Percentiles rank a stretch among this genome's conserved stretches.
These are phyloP conservation scores for Monoplex corrugatus DNA, from an alignment of 2,888 invertebrate genomes.

Conservation along the genomic window DNA sequence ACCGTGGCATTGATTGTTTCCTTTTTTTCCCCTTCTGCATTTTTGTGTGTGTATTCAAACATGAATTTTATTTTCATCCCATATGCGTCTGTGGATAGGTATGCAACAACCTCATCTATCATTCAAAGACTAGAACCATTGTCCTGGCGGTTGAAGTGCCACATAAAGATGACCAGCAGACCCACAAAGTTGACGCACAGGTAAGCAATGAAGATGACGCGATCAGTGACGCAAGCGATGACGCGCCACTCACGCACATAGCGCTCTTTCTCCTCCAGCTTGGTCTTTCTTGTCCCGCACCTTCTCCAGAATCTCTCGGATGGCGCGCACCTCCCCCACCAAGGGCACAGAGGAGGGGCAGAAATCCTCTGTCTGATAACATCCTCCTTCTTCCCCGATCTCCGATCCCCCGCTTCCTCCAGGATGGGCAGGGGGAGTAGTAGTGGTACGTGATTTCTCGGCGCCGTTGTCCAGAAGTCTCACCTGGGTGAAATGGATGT, in stretches of 20 bases:
- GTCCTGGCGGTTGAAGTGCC: conserved; percentile 56
- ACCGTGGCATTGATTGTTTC: no score
- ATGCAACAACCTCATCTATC: no score
- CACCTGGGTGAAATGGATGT: conserved; percentile 63
- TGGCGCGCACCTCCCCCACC: conserved; percentile 71
- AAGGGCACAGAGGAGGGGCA: conserved; percentile 36
- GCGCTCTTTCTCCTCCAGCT: conserved; percentile 72
- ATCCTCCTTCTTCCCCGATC: conserved; percentile 3
- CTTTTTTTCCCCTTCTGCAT: no score
- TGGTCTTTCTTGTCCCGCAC: conserved; percentile 73
- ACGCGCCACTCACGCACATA: conserved; percentile 76
- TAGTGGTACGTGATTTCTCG: conserved; percentile 58
- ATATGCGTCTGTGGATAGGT: no score
- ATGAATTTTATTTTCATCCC: no score
- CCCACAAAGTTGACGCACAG: conserved; percentile 73
- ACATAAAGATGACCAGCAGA: conserved; percentile 73
- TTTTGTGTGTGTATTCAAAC: no score
- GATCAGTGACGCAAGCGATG: conserved; percentile 77
- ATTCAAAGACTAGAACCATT: no score
- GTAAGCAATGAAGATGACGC: conserved; percentile 76
- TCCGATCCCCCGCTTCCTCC: conserved; percentile 23
- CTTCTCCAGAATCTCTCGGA: conserved; percentile 76
- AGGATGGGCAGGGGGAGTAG: conserved; percentile 31
- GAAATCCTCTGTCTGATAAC: conserved; percentile 44
- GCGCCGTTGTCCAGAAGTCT: conserved; percentile 67